phyloP scores from a whole-genome alignment of 1,140 invertebrate genomes.

The Cardiocondyla obscurior region DNA sequence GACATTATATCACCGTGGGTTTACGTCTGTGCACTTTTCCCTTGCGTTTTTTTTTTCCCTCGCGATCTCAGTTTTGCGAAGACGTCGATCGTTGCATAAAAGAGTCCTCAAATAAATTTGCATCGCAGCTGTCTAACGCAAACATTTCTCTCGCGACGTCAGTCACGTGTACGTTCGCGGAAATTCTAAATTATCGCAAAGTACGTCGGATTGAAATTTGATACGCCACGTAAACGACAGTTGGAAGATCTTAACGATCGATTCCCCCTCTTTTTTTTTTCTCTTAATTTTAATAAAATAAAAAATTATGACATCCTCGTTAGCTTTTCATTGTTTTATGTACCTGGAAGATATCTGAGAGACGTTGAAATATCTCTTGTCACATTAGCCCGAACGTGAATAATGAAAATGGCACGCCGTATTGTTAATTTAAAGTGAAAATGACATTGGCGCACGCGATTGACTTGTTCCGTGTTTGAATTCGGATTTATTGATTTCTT shows the following conservation, averaged over 20 bases:
- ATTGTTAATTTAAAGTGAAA: slow-evolving; percentile 22
- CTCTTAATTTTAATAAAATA: neutral
- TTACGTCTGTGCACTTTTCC: neutral
- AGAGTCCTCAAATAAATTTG: slow-evolving; percentile 6
- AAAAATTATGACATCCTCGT: neutral
- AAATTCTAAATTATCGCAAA: slow-evolving; percentile 31
- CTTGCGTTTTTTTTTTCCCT: slow-evolving; percentile 3
- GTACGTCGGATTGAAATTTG: slow-evolving; percentile 3
- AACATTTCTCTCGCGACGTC: slow-evolving; percentile 1
- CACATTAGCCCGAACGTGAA: neutral
- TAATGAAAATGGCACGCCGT: slow-evolving; percentile 14
- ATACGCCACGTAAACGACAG: slow-evolving; percentile 4
- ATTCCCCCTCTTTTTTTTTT: neutral
- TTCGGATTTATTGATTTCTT: slow-evolving; percentile 57
- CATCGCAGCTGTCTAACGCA: neutral
- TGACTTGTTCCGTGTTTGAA: slow-evolving; percentile 2
- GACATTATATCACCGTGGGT: neutral
- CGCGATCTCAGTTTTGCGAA: slow-evolving; percentile 26
- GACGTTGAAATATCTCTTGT: slow-evolving; percentile 10
- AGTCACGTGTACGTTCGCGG: slow-evolving; percentile 9
- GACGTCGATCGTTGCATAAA: slow-evolving; percentile 17
- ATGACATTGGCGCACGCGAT: slow-evolving; percentile 19
- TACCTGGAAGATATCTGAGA: neutral
- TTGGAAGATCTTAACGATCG: slow-evolving; percentile 1
- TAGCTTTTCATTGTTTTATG: neutral